Percentiles rank a stretch among this genome's conserved stretches.
These are phyloP conservation scores for Dendrocincla tyrannina DNA, from an alignment of 2,797 vertebrate genomes.

Conservation along the genomic window DNA sequence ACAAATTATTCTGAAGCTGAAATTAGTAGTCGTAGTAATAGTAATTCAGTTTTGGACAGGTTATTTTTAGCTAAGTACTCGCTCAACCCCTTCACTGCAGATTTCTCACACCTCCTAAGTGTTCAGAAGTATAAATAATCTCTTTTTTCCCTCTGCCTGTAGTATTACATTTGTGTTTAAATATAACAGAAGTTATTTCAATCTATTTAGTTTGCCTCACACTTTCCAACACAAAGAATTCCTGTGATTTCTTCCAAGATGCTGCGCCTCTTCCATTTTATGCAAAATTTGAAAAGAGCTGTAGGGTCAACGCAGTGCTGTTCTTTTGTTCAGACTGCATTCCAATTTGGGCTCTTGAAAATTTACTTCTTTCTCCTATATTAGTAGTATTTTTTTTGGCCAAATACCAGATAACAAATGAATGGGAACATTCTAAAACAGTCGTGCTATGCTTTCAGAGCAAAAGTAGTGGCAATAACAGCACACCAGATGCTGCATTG, in stretches of 20 bases:
- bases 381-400: background rate
- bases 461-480: conserved; percentile 17
- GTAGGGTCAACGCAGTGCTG: background rate
- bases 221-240: conserved; percentile 54
- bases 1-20: conserved; percentile 13
- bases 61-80: conserved; percentile 53
- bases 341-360: background rate
- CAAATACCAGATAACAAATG: conserved; percentile 30
- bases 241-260: conserved; percentile 22
- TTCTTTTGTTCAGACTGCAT: background rate
- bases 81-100: conserved; percentile 23
- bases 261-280: background rate
- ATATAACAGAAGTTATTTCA: conserved; percentile 39
- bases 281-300: background rate
- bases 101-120: conserved; percentile 39
- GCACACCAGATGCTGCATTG: conserved; percentile 32
- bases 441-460: background rate
- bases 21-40: conserved; percentile 26
- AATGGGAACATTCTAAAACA: conserved; percentile 23
- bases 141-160: background rate
- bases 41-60: conserved; percentile 34
- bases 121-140: conserved; percentile 28
- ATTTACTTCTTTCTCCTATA: background rate
- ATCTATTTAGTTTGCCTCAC: conserved; percentile 43
- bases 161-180: conserved; percentile 50